phyloP scores from a whole-genome alignment of 2,797 vertebrate species.

The Clamator glandarius region DNA sequence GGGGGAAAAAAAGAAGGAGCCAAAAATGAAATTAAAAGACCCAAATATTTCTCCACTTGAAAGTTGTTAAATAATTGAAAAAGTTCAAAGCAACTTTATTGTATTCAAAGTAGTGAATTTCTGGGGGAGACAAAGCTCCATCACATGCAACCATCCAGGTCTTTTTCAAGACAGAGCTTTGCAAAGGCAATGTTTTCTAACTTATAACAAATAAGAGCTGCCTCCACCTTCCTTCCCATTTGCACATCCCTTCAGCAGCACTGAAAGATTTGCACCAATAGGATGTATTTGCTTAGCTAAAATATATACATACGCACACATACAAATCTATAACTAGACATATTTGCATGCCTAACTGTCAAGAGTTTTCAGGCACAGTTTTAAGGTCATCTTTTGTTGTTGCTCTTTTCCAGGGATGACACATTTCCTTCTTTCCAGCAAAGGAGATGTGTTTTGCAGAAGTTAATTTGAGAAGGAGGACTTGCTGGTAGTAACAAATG shows the following conservation, averaged over 20 bases:
- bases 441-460: not conserved
- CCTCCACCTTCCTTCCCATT: not conserved
- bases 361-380: not conserved
- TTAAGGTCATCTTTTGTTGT: not conserved
- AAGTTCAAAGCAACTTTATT: constrained; percentile 70
- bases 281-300: not conserved
- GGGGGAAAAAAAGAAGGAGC: not conserved
- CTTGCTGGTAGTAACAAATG: not conserved
- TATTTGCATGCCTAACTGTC: not conserved
- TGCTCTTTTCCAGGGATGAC: not conserved
- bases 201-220: not conserved
- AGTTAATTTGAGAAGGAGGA: not conserved
- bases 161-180: not conserved
- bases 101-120: constrained; percentile 30
- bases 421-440: not conserved
- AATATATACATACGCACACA: not conserved
- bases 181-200: not conserved
- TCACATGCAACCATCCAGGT: not conserved
- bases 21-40: constrained; percentile 68
- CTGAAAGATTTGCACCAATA: not conserved
- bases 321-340: not conserved
- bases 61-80: constrained; percentile 75
- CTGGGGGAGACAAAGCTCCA: not conserved
- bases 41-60: constrained; percentile 70
- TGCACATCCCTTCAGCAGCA: not conserved